Percentiles rank a stretch among this genome's conserved stretches.
Conservation (phyloP, 2,113 vertebrate species). For the Atlantisia rogersi region DNA sequence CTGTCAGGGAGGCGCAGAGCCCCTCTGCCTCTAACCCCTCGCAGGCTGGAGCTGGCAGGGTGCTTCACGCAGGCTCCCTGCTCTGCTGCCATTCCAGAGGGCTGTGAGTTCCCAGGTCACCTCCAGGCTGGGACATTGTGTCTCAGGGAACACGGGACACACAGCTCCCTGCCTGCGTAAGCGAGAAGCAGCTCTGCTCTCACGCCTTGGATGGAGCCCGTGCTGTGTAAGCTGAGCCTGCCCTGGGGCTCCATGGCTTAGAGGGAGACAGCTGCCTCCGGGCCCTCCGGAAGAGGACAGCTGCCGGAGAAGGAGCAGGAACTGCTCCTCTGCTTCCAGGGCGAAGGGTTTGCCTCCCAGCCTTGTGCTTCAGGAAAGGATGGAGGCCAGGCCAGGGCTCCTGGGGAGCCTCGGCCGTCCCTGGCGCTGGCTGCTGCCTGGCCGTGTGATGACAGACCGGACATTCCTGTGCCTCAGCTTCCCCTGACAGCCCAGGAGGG, state of each 20-base stretch:
- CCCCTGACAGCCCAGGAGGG: constrained; percentile 12
- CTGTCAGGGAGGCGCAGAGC: not conserved
- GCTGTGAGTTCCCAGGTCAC: not conserved
- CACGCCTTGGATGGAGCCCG: constrained; percentile 21
- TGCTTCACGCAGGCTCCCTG: not conserved
- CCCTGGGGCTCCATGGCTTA: not conserved
- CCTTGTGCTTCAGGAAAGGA: not conserved
- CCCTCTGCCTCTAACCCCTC: not conserved
- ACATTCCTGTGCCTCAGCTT: constrained; percentile 48
- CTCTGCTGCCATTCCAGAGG: fast-evolving
- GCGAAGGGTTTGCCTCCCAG: not conserved
- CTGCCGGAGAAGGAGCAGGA: not conserved
- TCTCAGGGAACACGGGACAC: constrained; percentile 17
- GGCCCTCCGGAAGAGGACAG: not conserved
- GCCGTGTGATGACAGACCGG: not conserved
- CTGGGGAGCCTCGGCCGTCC: not conserved
- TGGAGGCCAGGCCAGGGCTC: not conserved
- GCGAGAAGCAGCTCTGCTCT: constrained; percentile 17
- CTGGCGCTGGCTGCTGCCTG: not conserved
- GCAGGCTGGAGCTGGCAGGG: not conserved
- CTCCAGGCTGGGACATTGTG: constrained; percentile 47
- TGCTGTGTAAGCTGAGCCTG: not conserved
- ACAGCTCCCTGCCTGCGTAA: constrained; percentile 12
- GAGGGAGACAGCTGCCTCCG: not conserved
- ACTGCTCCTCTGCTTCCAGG: not conserved